Base-by-base conservation (phyloP, 2,113 vertebrate genomes). In the Monopterus albus region DNA sequence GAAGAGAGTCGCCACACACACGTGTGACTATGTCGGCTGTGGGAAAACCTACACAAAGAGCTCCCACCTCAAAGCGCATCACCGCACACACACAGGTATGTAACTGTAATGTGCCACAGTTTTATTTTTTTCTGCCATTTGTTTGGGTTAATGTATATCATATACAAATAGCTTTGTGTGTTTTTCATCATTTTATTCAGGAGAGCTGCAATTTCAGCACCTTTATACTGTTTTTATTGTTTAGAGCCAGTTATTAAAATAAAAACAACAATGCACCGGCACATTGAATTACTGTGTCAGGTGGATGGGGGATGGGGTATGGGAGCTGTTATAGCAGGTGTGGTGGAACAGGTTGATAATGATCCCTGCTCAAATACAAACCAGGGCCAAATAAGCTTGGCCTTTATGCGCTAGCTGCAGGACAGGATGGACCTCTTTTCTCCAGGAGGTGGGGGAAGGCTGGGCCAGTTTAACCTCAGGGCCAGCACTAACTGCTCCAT, bases 31-130 rank as follows among this genome's bases (percentile, higher is more conserved):
- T 0, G 95, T 95, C 0, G 98, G 97, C 79, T 99, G 98, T 0
- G 98, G 98, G 31, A 99, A 99, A 90, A 99, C 98, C 0, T 99
- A 99, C 86, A 99, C 98, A 10, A 99, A 99, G 91, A 99, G 98
- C 86, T 99, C 98, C 29, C 98, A 99, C 87, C 96, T 99, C 76
- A 99, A 99, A 88, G 97, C 98, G 0, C 98, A 99, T 69, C 94
- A 98, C 81, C 94, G 98, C 80, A 98, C 98, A 7, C 98, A 99
- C 93, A 99, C 98, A 95, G 98, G 97, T 99, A 90, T 72, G 91
- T 25, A 23, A 10, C 52, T 11, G 14, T 6, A 4, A 8, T 4
- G 3, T 7, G n/a, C 11, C n/a, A 2, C 43, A 17, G 3, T 15
- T 49, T 35, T 6, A 45, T 10, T n/a, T 13, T 15, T 49, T 31